Evolutionary conservation across 1,140 invertebrate species (phyloP), one percentile per base, ranked within the genome.

Genomic region (Heliconius nattereri): DNA sequence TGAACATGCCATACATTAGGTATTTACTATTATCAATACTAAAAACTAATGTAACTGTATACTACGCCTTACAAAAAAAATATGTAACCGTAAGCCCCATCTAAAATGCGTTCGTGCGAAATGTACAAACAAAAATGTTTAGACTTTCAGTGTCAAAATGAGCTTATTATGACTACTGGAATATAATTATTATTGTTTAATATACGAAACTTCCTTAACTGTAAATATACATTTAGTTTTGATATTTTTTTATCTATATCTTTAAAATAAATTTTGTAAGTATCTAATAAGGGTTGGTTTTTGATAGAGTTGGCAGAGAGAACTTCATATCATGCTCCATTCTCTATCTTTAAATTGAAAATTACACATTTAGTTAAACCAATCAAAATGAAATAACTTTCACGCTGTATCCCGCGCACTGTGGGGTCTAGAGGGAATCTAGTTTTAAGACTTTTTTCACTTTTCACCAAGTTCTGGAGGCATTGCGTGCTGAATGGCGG

Each of bases 81-180:
- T 26, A 66, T 78, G 76, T 45, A 78, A 78, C 60, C 52, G n/a
- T 60, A 40, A 73, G 52, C 29, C 71, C 32, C 71, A 71, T 66
- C 23, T 49, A 78, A 78, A 29, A 73, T 26, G 52, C 23, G 76
- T 78, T 72, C 86, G 85, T 88, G 84, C 83, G 60, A 72, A 83
- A 80, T 49, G 73, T 49, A 82, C 81, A 84, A 86, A 88, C 83
- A 85, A 54, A 54, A 26, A 74, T 88, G 86, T 86, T 88, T 79
- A 84, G 85, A 85, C 86, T 85, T 71, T 75, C 57, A 37, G 66
- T 85, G 78, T 83, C 85, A 83, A 80, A 83, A 79, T 16, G 54
- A 72, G 71, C 74, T 76, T 85, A 84, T 85, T 83, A 79, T 85
- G 83, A 81, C 84, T 85, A 35, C 73, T 78, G 26, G 35, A 54